Base-by-base conservation (phyloP, 2,888 invertebrate genomes). In the Phortica magna region DNA sequence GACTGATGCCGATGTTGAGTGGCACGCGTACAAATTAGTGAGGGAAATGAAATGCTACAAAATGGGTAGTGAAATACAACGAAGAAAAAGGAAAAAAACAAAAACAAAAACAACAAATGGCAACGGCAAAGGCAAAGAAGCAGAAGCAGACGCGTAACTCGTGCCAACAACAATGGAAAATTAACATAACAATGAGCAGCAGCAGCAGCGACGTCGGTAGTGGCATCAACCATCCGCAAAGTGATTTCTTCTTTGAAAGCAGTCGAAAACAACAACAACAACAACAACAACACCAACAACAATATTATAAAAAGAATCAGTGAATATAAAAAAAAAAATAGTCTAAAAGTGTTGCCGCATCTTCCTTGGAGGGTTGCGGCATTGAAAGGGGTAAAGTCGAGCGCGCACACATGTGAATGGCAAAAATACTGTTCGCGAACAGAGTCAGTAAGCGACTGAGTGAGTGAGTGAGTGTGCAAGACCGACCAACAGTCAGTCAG, bases 11-110 rank as follows among this genome's bases (percentile, higher is more conserved):
- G 43, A 42, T 31, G 48, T 10, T 19, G 70, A 70, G 10, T 79
- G 85, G 87, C 85, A 85, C 85, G 85, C 85, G 85, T 79, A 81
- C 85, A 87, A 87, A 86, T 86, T 87, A 86, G 85, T 85, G 82
- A 82, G 81, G 53, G 48, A 71, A 71, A 71, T 39, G 53, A 55
- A 55, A 68, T 14, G 53, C 43, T 42, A 42, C 41, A 39, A 41
- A 42, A 7, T 41, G n/a, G 7, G 48, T 48, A 48, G 48, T 48
- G 48, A 48, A 48, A 12, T 48, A 48, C 14, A 48, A 4, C 5
- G 42, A 42, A 67, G 41, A 67, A 4, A 17, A 39, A 6, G 41
- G 4, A 41, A 41, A 7, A 65, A 42, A 64, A 64, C 14, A 7
- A 14, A 39, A 10, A 39, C 9, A 64, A 64, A 14, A 64, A 39